Conservation (phyloP, 1,140 invertebrate species). For the Rhysida immarginata region DNA sequence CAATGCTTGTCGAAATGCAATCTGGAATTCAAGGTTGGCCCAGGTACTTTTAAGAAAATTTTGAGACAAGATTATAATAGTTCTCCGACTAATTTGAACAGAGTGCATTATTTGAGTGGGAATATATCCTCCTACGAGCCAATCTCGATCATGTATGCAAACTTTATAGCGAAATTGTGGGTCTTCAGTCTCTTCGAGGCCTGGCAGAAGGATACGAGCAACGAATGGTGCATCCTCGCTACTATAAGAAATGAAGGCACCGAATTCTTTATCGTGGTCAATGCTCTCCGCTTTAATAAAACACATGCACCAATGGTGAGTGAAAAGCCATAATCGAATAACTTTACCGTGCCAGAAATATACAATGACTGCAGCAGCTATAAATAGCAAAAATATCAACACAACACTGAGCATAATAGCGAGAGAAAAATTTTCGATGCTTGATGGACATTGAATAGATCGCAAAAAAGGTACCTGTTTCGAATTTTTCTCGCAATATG, state of each 20-base stretch:
- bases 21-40: conserved; percentile 84
- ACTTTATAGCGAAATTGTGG: conserved; percentile 41
- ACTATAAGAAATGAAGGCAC: conserved; percentile 85
- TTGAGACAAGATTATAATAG: conserved; percentile 76
- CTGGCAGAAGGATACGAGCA: conserved; percentile 39
- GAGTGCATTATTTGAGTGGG: conserved; percentile 57
- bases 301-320: neutral
- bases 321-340: neutral
- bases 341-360: neutral
- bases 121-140: conserved; percentile 8
- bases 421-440: neutral
- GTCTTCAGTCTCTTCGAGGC: conserved; percentile 25
- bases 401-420: neutral
- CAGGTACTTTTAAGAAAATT: conserved; percentile 89
- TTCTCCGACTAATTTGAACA: conserved; percentile 72
- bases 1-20: conserved; percentile 75
- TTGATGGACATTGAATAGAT: neutral
- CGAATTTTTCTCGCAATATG: neutral
- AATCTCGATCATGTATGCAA: neutral
- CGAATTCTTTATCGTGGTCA: conserved; percentile 51
- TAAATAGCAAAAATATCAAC: neutral
- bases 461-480: neutral
- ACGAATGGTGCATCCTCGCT: conserved; percentile 84
- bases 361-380: too few species aligned
- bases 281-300: neutral